Evolutionary conservation across 2,797 vertebrate species (phyloP).

Genomic region (Apogon talboti): DNA sequence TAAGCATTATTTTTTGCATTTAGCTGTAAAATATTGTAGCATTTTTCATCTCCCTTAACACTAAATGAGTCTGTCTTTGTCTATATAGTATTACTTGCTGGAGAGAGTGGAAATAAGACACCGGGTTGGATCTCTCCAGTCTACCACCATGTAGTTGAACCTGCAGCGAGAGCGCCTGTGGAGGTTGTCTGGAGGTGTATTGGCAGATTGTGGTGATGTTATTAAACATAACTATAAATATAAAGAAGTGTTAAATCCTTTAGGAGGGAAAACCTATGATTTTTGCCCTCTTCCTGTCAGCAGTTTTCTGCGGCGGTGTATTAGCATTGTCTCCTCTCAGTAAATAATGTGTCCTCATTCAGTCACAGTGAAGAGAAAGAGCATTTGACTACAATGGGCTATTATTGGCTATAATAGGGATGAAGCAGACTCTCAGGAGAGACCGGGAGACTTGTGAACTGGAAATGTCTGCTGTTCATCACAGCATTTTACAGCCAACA

Average conservation of each 20-base stretch:
- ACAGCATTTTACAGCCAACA: slow-evolving; percentile 80
- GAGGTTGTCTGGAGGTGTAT: slow-evolving; percentile 68
- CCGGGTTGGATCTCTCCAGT: slow-evolving; percentile 45
- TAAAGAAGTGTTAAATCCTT: slow-evolving; percentile 78
- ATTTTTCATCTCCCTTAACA: slow-evolving; percentile 17
- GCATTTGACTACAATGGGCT: slow-evolving; percentile 92
- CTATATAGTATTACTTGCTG: neutral
- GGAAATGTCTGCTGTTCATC: slow-evolving; percentile 89
- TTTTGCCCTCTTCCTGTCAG: slow-evolving; percentile 86
- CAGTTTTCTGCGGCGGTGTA: slow-evolving; percentile 81
- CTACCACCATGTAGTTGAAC: slow-evolving; percentile 59
- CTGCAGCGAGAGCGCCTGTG: slow-evolving; percentile 51
- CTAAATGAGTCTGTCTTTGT: slow-evolving; percentile 25
- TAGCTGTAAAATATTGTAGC: neutral
- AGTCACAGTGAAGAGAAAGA: slow-evolving; percentile 88
- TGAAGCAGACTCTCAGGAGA: slow-evolving; percentile 90
- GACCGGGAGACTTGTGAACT: slow-evolving; percentile 87
- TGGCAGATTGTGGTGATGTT: slow-evolving; percentile 72
- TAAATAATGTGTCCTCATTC: slow-evolving; percentile 91
- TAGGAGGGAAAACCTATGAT: slow-evolving; percentile 78
- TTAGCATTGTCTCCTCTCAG: slow-evolving; percentile 86
- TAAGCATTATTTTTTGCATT: neutral
- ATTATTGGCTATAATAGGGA: slow-evolving; percentile 92
- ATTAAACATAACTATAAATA: slow-evolving; percentile 84
- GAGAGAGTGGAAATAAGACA: slow-evolving; percentile 46